Evolutionary conservation across 2,888 invertebrate genomes (phyloP), one percentile per base, ranked within the genome.

Genomic region (Polydrusus tereticollis): DNA sequence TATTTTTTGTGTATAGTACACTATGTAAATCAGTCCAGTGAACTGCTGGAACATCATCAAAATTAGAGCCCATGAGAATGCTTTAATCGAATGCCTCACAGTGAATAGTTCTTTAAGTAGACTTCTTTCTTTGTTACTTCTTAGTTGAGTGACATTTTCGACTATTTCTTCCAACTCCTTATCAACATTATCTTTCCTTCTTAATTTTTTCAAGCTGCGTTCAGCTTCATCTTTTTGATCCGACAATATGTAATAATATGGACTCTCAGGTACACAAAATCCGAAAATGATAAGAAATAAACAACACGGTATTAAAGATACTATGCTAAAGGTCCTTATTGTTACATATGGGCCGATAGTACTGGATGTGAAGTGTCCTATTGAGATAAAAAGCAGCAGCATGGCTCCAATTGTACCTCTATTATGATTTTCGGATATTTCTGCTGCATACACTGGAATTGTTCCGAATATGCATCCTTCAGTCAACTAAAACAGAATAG

Each of bases 381-480:
- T 16, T 1, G 75, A 64, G 1, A 78, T 26, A 50, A 76, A 75
- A 6, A 79, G 66, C 0, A 75, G 60, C 63, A 78, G 59, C 18
- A 79, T 67, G 33, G 76, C 73, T 5, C 78, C 77, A 7, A 78
- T 70, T 2, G 71, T 59, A 0, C 96, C 96, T 70, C 97, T 88
- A 14, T 91, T 89, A 21, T 91, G 91, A 65, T 91, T 90, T 87
- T 94, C 92, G 4, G 95, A 90, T 36, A 95, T 93, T 85, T 97
- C 96, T 47, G 94, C 94, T 72, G 95, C 90, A 85, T 96, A 97
- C 88, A 95, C 76, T 1, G 96, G 95, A 0, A 91, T 90, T 1
- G 91, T 89, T 0, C 92, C 90, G 85, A 91, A 93, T 18, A 91
- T 86, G 81, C 91, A 89, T 0, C 93, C 92, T 0, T 90, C 69